phyloP scores from a whole-genome alignment of 92 coral and sea anemone genomes.

The Hydrozoanthus gracilis region DNA sequence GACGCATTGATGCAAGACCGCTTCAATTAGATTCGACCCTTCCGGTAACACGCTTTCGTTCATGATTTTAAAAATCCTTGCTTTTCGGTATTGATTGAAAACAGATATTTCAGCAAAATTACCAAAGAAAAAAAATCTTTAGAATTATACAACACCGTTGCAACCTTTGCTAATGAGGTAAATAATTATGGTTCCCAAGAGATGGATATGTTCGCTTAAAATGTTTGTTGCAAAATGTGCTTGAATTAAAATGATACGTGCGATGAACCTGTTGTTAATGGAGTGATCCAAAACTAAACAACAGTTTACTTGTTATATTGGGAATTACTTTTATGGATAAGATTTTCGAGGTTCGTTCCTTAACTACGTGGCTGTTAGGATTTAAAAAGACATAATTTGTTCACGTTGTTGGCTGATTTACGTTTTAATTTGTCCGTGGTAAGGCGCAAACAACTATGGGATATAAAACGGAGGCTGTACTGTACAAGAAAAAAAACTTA shows the following conservation, averaged over 20 bases:
- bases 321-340: not conserved
- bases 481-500: not conserved
- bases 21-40: too few relatives aligned
- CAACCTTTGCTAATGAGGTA: not conserved
- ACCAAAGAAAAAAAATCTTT: not conserved
- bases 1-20: not conserved
- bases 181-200: constrained; percentile 28
- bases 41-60: not conserved
- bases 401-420: too few relatives aligned
- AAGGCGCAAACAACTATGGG: too few relatives aligned
- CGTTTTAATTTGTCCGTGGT: too few relatives aligned
- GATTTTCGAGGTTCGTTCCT: not conserved
- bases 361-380: not conserved
- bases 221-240: constrained; percentile 14
- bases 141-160: not conserved
- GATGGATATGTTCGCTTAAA: constrained; percentile 5
- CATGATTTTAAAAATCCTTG: not conserved
- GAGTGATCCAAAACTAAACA: not conserved
- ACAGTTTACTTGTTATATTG: constrained; percentile 10
- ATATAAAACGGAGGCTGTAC: not conserved
- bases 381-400: constrained; percentile 2
- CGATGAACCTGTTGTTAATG: not conserved
- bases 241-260: not conserved
- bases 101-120: not conserved
- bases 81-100: too few relatives aligned